Conservation (phyloP, 2,888 invertebrate species). For the Ophonus ardosiacus region DNA sequence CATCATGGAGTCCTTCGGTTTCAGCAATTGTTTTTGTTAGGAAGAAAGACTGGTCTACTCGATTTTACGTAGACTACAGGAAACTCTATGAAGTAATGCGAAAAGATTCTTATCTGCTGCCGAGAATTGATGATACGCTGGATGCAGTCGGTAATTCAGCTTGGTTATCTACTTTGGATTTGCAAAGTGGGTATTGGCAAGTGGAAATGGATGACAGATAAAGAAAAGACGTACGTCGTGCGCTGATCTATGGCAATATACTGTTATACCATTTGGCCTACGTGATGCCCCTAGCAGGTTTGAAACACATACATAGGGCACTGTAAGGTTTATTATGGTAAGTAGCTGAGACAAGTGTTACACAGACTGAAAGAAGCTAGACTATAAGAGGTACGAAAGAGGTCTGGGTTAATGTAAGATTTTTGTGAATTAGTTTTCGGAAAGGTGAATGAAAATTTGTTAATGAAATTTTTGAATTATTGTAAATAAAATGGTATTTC, state of each 20-base stretch:
- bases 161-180: slow-evolving; percentile 66
- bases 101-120: slow-evolving; percentile 39
- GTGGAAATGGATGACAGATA: slow-evolving; percentile 50
- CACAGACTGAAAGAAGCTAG: no score
- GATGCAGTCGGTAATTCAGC: slow-evolving; percentile 62
- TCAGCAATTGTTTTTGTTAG: slow-evolving; percentile 64
- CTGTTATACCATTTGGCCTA: slow-evolving; percentile 65
- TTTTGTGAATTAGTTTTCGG: no score
- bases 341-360: no score
- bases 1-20: slow-evolving; percentile 52
- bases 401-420: no score
- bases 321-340: no score
- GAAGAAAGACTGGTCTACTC: slow-evolving; percentile 64
- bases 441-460: no score
- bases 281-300: background rate
- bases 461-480: no score
- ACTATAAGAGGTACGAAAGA: no score
- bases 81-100: slow-evolving; percentile 56
- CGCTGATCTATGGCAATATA: slow-evolving; percentile 66
- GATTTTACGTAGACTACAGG: slow-evolving; percentile 61
- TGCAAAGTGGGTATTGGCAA: slow-evolving; percentile 63
- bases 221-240: slow-evolving; percentile 63
- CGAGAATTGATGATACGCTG: slow-evolving; percentile 61
- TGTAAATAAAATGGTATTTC: no score
- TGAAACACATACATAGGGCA: no score